These are phyloP conservation scores for Rhinichthys klamathensis DNA, from an alignment of 2,113 vertebrate species.

Conservation along the genomic window DNA sequence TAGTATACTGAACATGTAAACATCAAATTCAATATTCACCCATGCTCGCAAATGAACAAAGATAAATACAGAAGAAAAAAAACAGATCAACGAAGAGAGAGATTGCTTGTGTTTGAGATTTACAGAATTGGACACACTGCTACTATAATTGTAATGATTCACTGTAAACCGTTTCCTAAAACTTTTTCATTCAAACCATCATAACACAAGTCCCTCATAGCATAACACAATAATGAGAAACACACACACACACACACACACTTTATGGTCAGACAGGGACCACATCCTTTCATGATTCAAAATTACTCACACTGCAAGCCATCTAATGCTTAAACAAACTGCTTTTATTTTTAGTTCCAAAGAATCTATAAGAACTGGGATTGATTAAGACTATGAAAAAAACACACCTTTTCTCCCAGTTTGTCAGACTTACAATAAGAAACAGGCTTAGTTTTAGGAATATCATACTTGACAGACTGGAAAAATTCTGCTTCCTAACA, in stretches of 20 bases:
- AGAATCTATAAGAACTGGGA: background rate
- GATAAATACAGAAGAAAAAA: background rate
- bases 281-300: background rate
- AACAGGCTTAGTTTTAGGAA: background rate
- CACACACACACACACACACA: conserved; percentile 2
- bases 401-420: background rate
- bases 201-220: background rate
- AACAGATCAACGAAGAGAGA: background rate
- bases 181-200: background rate
- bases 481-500: background rate
- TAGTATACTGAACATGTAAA: background rate
- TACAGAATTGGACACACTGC: background rate
- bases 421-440: conserved; percentile 3
- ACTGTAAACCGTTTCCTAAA: background rate
- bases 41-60: background rate
- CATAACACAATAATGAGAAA: background rate
- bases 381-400: background rate
- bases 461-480: background rate
- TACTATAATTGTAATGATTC: background rate
- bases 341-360: background rate
- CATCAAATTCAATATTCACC: background rate
- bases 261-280: background rate
- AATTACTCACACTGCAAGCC: background rate
- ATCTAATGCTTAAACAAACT: background rate
- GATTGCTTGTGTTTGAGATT: background rate